Base-by-base conservation (phyloP, 2,113 vertebrate genomes). In the Galeopterus variegatus region DNA sequence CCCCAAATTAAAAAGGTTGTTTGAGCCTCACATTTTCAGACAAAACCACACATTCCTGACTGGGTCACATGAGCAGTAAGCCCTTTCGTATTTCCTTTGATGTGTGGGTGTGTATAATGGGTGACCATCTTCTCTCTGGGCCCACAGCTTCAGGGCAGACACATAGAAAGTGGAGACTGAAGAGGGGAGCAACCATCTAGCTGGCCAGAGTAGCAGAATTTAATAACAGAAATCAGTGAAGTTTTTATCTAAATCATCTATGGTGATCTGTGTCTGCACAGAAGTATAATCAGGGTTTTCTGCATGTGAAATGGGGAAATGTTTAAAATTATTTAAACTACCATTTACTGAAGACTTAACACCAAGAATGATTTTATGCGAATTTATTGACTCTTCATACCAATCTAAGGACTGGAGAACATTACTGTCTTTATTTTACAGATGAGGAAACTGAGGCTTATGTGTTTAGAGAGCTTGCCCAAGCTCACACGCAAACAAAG, bases 11-110 rank as follows among this genome's bases (percentile, higher is more conserved):
- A 62, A 97, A 87, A 86, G 36, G 2, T 26, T 52, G 54, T 70
- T 50, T 15, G 5, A 45, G 18, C 62, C 79, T 95, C 54, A 77
- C 7, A 24, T 89, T 91, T 95, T 94, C 31, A 56, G 86, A 69
- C 73, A 82, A 94, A 83, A 85, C 79, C 45, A 91, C 77, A 88
- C 79, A 94, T 79, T 94, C 56, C 73, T 93, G 54, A 56, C 77
- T 13, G 24, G 70, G 28, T 89, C 69, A 36, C 67, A 28, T 54
- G 92, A 58, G n/a, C 31, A 85, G 5, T 3, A 65, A 70, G n/a
- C 15, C 21, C n/a, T 45, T 96, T 91, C 82, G 21, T 90, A 86
- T 79, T 69, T n/a, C 67, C 88, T 86, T 85, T 96, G 95, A 97
- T 93, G 56, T 19, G 3, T 76, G 64, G 80, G 62, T 60, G 6